Percentiles rank a stretch among this genome's conserved stretches.
phyloP scores from a whole-genome alignment of 1,140 invertebrate species.

The Drosophila kohkoa region DNA sequence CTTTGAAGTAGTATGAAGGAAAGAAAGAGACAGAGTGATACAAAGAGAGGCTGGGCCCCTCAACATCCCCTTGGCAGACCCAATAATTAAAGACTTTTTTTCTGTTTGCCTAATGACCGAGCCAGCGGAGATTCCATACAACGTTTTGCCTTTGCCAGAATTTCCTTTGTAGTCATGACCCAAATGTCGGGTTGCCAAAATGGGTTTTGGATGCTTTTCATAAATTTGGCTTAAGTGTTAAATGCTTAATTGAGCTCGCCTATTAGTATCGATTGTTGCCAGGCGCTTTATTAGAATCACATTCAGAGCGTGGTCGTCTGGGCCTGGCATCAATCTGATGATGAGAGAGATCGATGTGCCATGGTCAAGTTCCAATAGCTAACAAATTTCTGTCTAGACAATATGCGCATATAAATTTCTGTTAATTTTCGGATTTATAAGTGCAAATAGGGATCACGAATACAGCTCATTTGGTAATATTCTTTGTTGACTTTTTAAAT shows the following conservation, averaged over 20 bases:
- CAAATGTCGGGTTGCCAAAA: slow-evolving; percentile 65
- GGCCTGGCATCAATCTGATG: slow-evolving; percentile 5
- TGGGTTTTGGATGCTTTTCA: slow-evolving; percentile 38
- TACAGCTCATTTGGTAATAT: no score
- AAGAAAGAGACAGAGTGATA: neutral
- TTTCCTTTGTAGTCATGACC: slow-evolving; percentile 75
- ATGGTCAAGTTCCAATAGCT: slow-evolving; percentile 8
- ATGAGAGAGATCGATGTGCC: neutral
- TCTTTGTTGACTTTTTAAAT: no score
- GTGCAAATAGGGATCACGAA: no score
- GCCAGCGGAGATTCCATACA: slow-evolving; percentile 19
- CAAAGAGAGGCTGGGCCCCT: neutral
- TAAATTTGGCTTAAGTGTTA: slow-evolving; percentile 67
- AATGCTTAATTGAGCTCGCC: slow-evolving; percentile 60
- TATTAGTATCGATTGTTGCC: slow-evolving; percentile 60
- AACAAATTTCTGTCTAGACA: slow-evolving; percentile 2
- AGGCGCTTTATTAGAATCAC: slow-evolving; percentile 32
- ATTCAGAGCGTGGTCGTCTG: slow-evolving; percentile 36
- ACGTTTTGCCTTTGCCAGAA: slow-evolving; percentile 33
- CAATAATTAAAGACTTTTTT: slow-evolving; percentile 71
- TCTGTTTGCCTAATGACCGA: slow-evolving; percentile 54
- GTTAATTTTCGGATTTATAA: neutral
- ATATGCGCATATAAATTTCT: neutral
- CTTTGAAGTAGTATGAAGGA: neutral
- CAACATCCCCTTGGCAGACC: neutral